Conservation (phyloP, 2,888 invertebrate genomes). For the Erebia palarica region DNA sequence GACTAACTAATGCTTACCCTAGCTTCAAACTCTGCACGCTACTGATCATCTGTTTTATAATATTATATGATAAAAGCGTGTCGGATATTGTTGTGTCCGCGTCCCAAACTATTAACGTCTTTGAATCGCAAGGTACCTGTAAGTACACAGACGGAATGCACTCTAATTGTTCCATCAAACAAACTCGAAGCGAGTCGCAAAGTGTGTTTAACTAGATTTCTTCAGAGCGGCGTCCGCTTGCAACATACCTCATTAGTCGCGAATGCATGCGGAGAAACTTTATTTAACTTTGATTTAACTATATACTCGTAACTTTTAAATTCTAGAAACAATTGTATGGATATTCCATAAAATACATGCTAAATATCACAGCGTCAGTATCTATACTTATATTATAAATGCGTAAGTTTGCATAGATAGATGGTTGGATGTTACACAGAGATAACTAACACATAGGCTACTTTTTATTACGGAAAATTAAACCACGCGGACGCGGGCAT, state of each 20-base stretch:
- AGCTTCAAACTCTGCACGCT: too few relatives aligned
- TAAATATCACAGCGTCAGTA: background rate
- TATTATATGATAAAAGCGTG: background rate
- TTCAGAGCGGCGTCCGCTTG: slow-evolving; percentile 55
- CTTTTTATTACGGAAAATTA: too few relatives aligned
- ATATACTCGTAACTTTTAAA: slow-evolving; percentile 25
- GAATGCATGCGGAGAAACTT: slow-evolving; percentile 59
- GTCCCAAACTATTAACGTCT: background rate
- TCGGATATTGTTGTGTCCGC: background rate
- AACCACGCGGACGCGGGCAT: too few relatives aligned
- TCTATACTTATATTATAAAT: too few relatives aligned
- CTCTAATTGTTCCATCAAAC: slow-evolving; percentile 41
- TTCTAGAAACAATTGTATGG: slow-evolving; percentile 17
- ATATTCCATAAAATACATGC: slow-evolving; percentile 7
- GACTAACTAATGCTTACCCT: too few relatives aligned
- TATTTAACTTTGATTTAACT: slow-evolving; percentile 54
- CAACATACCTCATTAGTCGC: slow-evolving; percentile 71
- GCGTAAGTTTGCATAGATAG: too few relatives aligned
- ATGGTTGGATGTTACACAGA: too few relatives aligned
- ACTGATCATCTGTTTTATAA: too few relatives aligned
- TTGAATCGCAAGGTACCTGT: background rate
- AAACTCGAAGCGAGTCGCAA: slow-evolving; percentile 61
- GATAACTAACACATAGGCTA: too few relatives aligned
- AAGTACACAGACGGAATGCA: slow-evolving; percentile 14
- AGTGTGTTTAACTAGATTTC: slow-evolving; percentile 56